Evolutionary conservation across 2,888 invertebrate genomes (phyloP).

Genomic region (Patella depressa): DNA sequence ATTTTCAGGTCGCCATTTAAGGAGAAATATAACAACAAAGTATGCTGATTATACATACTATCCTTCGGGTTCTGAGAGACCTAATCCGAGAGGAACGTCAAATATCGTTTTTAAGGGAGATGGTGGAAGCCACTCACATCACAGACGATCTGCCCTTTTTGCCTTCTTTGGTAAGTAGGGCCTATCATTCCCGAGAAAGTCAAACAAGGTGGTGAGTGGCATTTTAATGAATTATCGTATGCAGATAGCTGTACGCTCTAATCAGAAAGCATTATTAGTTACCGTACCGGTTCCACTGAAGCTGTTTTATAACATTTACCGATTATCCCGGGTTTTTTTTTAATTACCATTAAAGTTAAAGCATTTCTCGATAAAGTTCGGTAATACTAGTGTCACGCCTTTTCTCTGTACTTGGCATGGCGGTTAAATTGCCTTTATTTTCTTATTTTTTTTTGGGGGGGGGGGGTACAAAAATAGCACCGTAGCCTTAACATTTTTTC

Average conservation of each 20-base stretch:
- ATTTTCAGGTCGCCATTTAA: conserved; percentile 72
- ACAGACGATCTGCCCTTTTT: conserved; percentile 76
- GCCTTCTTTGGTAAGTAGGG: conserved; percentile 77
- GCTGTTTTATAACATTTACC: too few species aligned
- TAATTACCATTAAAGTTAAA: too few species aligned
- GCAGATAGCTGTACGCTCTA: neutral
- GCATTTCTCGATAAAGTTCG: too few species aligned
- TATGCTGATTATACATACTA: conserved; percentile 76
- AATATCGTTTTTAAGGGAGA: conserved; percentile 73
- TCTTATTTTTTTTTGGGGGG: too few species aligned
- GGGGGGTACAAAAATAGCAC: too few species aligned
- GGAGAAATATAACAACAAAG: conserved; percentile 74
- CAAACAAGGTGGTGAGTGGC: neutral
- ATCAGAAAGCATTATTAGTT: neutral
- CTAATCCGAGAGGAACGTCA: conserved; percentile 75
- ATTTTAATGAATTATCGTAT: neutral
- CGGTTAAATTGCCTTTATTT: too few species aligned
- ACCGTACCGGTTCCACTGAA: too few species aligned
- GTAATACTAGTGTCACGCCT: too few species aligned
- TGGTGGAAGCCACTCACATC: conserved; percentile 71
- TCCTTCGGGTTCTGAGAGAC: conserved; percentile 73
- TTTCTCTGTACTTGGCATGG: too few species aligned
- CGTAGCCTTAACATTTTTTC: too few species aligned
- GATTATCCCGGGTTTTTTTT: too few species aligned
- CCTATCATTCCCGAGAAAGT: neutral